Percentiles rank a stretch among this genome's conserved stretches.
Evolutionary conservation across 1,140 invertebrate species (phyloP).

Genomic region (Drosophila pectinifera): DNA sequence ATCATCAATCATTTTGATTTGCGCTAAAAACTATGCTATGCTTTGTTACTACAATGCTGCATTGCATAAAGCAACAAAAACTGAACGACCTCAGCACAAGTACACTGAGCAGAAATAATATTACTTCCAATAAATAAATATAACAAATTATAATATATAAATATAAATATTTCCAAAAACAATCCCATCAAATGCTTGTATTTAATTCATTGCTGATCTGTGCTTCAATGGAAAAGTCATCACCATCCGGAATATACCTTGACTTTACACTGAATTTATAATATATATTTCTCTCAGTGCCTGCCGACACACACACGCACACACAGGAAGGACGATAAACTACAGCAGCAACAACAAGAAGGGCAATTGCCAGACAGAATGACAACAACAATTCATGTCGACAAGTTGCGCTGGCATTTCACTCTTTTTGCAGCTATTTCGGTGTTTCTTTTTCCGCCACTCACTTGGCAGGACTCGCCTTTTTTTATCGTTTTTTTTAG

Average conservation of each 20-base stretch:
- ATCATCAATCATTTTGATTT: conserved; percentile 83
- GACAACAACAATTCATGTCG: conserved; percentile 82
- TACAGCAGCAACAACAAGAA: conserved; percentile 51
- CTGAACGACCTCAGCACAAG: conserved; percentile 28
- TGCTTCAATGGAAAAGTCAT: too few relatives aligned
- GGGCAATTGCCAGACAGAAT: conserved; percentile 60
- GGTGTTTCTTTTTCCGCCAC: conserved; percentile 16
- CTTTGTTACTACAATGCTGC: conserved; percentile 51
- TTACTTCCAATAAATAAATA: too few relatives aligned
- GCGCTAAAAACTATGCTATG: conserved; percentile 78
- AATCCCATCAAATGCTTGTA: too few relatives aligned
- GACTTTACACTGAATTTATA: too few relatives aligned
- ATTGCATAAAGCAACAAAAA: conserved; percentile 42
- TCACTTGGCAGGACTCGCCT: conserved; percentile 7
- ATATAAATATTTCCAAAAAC: too few relatives aligned
- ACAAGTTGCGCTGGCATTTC: conserved; percentile 76
- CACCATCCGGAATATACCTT: too few relatives aligned
- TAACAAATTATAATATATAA: too few relatives aligned
- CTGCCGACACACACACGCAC: not conserved
- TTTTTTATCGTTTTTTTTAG: conserved; percentile 6
- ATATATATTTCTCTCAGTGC: not conserved
- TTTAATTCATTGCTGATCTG: too few relatives aligned
- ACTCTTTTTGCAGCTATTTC: conserved; percentile 24
- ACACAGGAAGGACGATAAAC: conserved; percentile 52
- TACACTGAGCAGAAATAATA: conserved; percentile 1